A percentile compares a stretch with the other conserved stretches of the same genome.
These are phyloP conservation scores for Itoplectis maculator DNA, from an alignment of 2,888 invertebrate genomes.

Conservation along the genomic window DNA sequence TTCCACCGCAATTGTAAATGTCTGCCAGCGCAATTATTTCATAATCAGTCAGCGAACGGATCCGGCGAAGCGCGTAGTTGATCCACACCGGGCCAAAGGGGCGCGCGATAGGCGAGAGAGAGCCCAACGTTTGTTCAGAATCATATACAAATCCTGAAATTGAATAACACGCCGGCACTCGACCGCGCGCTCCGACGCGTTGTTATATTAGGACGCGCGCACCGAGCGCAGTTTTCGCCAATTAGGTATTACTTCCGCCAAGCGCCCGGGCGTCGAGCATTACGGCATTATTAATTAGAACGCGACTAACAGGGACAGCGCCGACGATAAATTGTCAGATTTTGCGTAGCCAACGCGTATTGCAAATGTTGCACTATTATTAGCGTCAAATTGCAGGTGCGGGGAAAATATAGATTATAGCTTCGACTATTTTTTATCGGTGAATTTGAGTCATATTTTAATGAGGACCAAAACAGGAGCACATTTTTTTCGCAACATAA, in stretches of 20 bases:
- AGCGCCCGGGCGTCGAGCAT: not conserved
- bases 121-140: not conserved
- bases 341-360: not conserved
- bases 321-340: constrained; percentile 7
- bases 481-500: not conserved
- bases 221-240: constrained; percentile 21
- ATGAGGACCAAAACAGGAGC: no score
- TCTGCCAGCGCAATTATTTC: constrained; percentile 57
- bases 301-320: not conserved
- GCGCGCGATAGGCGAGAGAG: constrained; percentile 13
- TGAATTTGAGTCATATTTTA: no score
- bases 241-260: constrained; percentile 11
- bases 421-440: not conserved
- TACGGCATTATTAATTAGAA: constrained; percentile 37
- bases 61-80: constrained; percentile 3
- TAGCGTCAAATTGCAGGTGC: not conserved
- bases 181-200: constrained; percentile 7
- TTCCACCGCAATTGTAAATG: constrained; percentile 56
- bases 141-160: constrained; percentile 28
- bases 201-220: not conserved
- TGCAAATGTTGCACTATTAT: not conserved
- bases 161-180: constrained; percentile 43
- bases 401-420: not conserved
- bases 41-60: constrained; percentile 56
- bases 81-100: constrained; percentile 8